Base-by-base conservation (phyloP, 2,888 invertebrate species). In the Julus scanicus region DNA sequence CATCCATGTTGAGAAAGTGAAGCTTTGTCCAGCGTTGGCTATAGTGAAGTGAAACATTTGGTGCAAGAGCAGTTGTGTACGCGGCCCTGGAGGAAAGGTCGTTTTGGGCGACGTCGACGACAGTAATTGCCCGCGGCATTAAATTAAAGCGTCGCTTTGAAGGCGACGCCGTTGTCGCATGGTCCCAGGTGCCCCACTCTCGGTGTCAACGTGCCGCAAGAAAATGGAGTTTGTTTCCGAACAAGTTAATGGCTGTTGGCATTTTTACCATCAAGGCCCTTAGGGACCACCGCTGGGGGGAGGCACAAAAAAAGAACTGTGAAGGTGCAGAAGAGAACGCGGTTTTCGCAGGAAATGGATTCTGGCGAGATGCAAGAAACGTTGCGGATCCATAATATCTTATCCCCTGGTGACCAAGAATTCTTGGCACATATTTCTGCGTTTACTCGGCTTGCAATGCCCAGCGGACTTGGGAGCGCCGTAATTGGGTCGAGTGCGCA, bases 151-250 rank as follows among this genome's bases (percentile, higher is more conserved):
- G 80, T 80, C 80, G 80, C 80, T 71, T 71, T 71, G 71, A 71
- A 71, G 71, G 71, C 71, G 71, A 71, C 71, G 71, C n/a, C 71
- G 71, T 71, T 71, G 71, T 8, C 29, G 80, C 37, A 29, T 37
- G 13, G 80, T 80, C 80, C 80, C 80, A 80, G 29, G 80, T 80
- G 80, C 37, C 80, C 13, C 80, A 80, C 80, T 80, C 37, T 80
- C 80, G 80, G 80, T 80, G 80, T 80, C 80, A 80, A 80, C 29
- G 80, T 37, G 80, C 80, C 80, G 80, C 80, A 80, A 80, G 80
- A 80, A 80, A 80, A 80, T 80, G 80, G 80, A 80, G 80, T 80
- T 80, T 80, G 80, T 80, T 80, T 80, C 29, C 80, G 80, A 80
- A 80, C 80, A 29, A 80, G 80, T 80, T 80, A 80, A 80, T 80